Evolutionary conservation across 1,140 invertebrate genomes (phyloP).

Genomic region (Drosophila sechellia): DNA sequence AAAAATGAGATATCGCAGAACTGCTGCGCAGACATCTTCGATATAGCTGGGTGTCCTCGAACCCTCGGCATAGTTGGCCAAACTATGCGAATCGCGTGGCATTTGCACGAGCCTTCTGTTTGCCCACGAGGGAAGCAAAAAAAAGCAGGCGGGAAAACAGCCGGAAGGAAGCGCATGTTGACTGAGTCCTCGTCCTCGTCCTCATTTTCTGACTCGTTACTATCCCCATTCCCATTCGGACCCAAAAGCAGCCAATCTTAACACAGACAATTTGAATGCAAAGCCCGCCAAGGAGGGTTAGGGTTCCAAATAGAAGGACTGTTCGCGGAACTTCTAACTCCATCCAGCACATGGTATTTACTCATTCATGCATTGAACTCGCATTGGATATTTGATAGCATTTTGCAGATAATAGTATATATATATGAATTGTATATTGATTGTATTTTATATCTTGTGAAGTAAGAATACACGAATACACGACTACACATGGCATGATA

Average conservation of each 20-base stretch:
- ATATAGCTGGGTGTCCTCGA: slow-evolving; percentile 28
- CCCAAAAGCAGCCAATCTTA: slow-evolving; percentile 38
- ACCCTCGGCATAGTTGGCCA: slow-evolving; percentile 25
- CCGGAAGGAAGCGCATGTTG: slow-evolving; percentile 45
- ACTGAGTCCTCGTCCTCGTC: slow-evolving; percentile 34
- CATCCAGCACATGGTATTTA: slow-evolving; percentile 32
- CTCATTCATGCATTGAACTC: slow-evolving; percentile 47
- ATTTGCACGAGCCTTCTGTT: slow-evolving; percentile 46
- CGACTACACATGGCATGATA: no score
- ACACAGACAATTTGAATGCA: slow-evolving; percentile 59
- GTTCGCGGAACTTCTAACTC: slow-evolving; percentile 12
- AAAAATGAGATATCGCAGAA: slow-evolving; percentile 57
- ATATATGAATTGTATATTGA: no score
- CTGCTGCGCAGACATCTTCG: slow-evolving; percentile 48
- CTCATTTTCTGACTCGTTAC: slow-evolving; percentile 19
- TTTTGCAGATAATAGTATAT: slow-evolving; percentile 15
- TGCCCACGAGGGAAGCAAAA: slow-evolving; percentile 16
- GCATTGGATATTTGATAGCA: slow-evolving; percentile 18
- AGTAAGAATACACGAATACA: no score
- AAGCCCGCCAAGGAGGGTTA: slow-evolving; percentile 5
- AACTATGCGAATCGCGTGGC: slow-evolving; percentile 46
- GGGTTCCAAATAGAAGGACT: no score
- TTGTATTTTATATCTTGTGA: no score
- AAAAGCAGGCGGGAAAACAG: slow-evolving; percentile 13
- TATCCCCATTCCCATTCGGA: slow-evolving; percentile 41